Conservation (phyloP, 53 echinoderm and acorn worm genomes). For the Holothuria scabra region DNA sequence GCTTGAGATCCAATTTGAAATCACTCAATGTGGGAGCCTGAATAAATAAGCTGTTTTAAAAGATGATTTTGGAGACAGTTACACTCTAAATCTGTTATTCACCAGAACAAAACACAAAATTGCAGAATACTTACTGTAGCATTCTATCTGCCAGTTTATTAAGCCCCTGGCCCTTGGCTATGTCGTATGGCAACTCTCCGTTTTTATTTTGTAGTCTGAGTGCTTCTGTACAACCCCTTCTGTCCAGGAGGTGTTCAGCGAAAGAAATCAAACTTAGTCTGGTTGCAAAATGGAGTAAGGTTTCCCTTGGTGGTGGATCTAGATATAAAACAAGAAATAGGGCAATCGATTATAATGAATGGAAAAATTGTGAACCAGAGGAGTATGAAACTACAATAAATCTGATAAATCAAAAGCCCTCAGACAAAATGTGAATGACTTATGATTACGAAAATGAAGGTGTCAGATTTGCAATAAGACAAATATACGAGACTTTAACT, state of each 20-base stretch:
- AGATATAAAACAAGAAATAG: slow-evolving; percentile 19
- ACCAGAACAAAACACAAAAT: no score
- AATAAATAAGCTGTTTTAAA: no score
- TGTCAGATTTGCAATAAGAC: no score
- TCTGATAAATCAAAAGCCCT: no score
- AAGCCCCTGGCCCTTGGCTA: slow-evolving; percentile 75
- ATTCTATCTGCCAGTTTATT: slow-evolving; percentile 80
- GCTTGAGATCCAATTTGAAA: no score
- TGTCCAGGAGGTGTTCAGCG: slow-evolving; percentile 78
- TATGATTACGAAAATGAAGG: no score
- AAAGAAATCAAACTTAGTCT: slow-evolving; percentile 77
- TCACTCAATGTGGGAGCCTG: no score
- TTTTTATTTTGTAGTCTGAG: slow-evolving; percentile 83
- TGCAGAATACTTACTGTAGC: slow-evolving; percentile 80
- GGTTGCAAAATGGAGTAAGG: slow-evolving; percentile 92
- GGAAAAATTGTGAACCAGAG: neutral
- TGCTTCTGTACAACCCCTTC: slow-evolving; percentile 76
- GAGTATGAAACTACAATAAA: neutral
- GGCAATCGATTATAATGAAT: neutral
- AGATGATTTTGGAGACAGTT: no score
- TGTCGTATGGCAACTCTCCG: slow-evolving; percentile 75
- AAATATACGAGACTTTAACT: no score
- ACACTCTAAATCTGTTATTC: no score
- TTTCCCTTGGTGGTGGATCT: slow-evolving; percentile 96
- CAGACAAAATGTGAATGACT: no score